Conservation (phyloP, 64 coral and sea anemone genomes). For the Montipora capricornis region DNA sequence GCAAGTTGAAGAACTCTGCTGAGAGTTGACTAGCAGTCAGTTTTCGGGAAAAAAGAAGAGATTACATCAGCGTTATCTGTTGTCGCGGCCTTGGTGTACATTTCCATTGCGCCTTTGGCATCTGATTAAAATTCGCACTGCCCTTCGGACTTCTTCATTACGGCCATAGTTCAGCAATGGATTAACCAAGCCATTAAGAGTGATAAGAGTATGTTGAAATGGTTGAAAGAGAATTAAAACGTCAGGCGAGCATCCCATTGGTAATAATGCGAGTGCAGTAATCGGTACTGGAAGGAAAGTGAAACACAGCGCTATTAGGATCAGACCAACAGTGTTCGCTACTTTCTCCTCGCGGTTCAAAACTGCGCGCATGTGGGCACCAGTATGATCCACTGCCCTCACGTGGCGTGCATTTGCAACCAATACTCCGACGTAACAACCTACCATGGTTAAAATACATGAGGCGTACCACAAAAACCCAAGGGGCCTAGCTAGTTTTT, state of each 20-base stretch:
- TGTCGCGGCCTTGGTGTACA: neutral
- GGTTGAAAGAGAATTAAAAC: neutral
- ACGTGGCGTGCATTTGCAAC: neutral
- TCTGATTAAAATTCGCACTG: neutral
- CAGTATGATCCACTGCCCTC: neutral
- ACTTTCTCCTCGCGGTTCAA: neutral
- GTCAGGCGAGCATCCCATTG: neutral
- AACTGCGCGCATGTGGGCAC: neutral
- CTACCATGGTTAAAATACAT: neutral
- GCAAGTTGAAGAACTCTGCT: too few relatives aligned
- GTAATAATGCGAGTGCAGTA: neutral
- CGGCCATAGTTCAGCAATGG: neutral
- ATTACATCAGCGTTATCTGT: too few relatives aligned
- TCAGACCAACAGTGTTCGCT: neutral
- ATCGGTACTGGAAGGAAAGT: neutral
- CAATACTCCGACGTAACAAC: neutral
- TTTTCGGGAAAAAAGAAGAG: too few relatives aligned
- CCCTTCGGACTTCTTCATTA: neutral
- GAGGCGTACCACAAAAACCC: neutral
- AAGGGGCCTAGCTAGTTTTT: neutral
- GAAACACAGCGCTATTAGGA: neutral
- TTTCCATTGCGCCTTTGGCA: neutral
- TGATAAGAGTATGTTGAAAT: neutral
- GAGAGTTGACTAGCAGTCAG: too few relatives aligned
- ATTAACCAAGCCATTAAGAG: neutral